A percentile compares a stretch with the other conserved stretches of the same genome.
Evolutionary conservation across 2,113 vertebrate genomes (phyloP).

Genomic region (Sapajus apella): DNA sequence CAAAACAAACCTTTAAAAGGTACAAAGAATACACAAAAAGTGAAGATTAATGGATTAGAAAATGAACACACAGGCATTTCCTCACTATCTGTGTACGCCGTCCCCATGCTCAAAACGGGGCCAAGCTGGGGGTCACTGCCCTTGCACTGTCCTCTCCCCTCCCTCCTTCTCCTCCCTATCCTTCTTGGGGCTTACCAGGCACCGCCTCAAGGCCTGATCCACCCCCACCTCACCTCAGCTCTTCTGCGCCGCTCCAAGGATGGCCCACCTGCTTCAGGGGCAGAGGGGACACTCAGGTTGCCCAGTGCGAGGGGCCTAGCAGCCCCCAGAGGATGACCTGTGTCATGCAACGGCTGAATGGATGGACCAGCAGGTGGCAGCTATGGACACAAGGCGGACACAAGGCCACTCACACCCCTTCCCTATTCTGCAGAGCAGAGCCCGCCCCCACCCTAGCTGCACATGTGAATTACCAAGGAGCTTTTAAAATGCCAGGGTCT

Average conservation of each 20-base stretch:
- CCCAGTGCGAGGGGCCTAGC: background rate
- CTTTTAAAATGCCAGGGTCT: background rate
- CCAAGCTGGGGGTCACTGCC: background rate
- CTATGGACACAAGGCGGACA: background rate
- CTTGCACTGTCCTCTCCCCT: background rate
- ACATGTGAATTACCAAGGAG: background rate
- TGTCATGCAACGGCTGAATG: fast-evolving
- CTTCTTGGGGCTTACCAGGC: background rate
- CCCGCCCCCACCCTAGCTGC: background rate
- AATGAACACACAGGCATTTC: no score
- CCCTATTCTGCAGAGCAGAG: background rate
- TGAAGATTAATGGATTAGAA: background rate
- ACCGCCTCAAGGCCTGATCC: background rate
- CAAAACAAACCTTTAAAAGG: background rate
- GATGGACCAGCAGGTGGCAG: background rate
- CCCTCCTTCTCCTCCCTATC: no score
- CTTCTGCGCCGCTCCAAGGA: background rate
- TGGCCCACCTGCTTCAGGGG: background rate
- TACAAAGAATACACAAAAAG: background rate
- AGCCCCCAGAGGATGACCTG: background rate
- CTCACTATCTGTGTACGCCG: background rate
- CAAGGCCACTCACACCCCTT: background rate
- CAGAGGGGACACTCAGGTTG: background rate
- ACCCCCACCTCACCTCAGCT: background rate
- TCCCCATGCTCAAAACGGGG: background rate